phyloP scores from a whole-genome alignment of 1,140 invertebrate genomes.

The Limonius californicus region DNA sequence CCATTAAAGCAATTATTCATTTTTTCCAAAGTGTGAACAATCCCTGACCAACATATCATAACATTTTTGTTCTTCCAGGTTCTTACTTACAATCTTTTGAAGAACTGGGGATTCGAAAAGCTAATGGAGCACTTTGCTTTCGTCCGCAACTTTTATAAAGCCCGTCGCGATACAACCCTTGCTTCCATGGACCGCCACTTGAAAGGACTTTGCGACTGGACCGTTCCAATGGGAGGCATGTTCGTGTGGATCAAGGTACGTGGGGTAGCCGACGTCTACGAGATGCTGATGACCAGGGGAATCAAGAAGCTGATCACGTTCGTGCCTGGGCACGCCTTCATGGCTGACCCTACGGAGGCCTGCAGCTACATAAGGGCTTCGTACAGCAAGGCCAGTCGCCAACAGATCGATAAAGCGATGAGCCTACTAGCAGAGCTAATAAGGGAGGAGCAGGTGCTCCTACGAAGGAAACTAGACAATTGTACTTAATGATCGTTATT shows the following conservation, averaged over 20 bases:
- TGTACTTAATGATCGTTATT: constrained; percentile 28
- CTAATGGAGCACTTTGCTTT: constrained; percentile 58
- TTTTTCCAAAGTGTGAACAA: too few relatives aligned
- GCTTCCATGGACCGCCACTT: constrained; percentile 60
- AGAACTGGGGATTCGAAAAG: constrained; percentile 58
- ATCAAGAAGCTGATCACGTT: constrained; percentile 59
- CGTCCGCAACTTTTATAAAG: constrained; percentile 62
- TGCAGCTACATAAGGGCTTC: constrained; percentile 65
- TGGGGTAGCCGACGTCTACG: constrained; percentile 64
- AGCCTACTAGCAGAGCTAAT: constrained; percentile 48
- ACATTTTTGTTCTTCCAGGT: constrained; percentile 52
- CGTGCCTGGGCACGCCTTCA: constrained; percentile 67
- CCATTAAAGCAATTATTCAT: too few relatives aligned
- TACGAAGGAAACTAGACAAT: constrained; percentile 43
- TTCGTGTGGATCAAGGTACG: constrained; percentile 73
- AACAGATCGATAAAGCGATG: constrained; percentile 59
- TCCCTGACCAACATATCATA: too few relatives aligned
- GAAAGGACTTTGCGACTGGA: constrained; percentile 63
- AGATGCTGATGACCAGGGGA: constrained; percentile 65
- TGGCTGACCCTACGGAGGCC: constrained; percentile 54
- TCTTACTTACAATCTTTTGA: constrained; percentile 59
- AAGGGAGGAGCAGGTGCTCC: constrained; percentile 46
- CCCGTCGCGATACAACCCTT: constrained; percentile 60
- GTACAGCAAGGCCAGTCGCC: constrained; percentile 59
- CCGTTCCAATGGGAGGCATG: constrained; percentile 65